These are phyloP conservation scores for Equus przewalskii DNA, from an alignment of 2,113 vertebrate species.

Conservation along the genomic window DNA sequence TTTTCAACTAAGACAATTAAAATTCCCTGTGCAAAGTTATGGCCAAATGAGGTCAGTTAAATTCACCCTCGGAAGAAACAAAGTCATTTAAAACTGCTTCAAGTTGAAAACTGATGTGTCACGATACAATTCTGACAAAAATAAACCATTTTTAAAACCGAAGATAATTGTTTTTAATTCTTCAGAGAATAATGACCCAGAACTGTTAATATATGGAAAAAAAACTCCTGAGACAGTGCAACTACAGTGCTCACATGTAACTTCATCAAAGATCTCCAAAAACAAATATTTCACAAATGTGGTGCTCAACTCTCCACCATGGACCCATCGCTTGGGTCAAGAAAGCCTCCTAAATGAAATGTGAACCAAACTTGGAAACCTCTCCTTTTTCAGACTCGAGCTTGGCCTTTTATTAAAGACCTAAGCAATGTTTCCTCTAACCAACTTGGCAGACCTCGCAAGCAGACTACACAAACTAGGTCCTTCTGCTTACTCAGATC, in stretches of 20 bases:
- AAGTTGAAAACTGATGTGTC: conserved; percentile 67
- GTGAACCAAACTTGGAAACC: conserved; percentile 58
- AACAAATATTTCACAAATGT: conserved; percentile 48
- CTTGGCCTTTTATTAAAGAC: conserved; percentile 63
- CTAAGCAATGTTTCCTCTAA: conserved; percentile 65
- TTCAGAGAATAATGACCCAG: conserved; percentile 75
- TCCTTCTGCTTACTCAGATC: conserved; percentile 58
- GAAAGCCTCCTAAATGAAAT: conserved; percentile 48
- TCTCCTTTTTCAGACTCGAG: conserved; percentile 27
- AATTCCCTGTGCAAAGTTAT: conserved; percentile 74
- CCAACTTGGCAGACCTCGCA: conserved; percentile 53
- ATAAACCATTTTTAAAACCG: conserved; percentile 76
- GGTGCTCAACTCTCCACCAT: not conserved
- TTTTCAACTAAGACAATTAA: conserved; percentile 72
- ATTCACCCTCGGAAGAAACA: conserved; percentile 68
- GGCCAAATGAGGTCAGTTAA: conserved; percentile 76
- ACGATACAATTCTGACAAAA: conserved; percentile 64
- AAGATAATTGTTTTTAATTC: conserved; percentile 80
- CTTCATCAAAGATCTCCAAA: conserved; percentile 27
- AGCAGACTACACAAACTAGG: conserved; percentile 65
- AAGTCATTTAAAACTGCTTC: conserved; percentile 73
- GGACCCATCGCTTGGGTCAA: not conserved
- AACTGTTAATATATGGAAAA: conserved; percentile 16
- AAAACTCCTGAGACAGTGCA: not conserved
- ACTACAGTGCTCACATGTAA: not conserved